Base-by-base conservation (phyloP, 2,113 vertebrate genomes). In the Indri indri region DNA sequence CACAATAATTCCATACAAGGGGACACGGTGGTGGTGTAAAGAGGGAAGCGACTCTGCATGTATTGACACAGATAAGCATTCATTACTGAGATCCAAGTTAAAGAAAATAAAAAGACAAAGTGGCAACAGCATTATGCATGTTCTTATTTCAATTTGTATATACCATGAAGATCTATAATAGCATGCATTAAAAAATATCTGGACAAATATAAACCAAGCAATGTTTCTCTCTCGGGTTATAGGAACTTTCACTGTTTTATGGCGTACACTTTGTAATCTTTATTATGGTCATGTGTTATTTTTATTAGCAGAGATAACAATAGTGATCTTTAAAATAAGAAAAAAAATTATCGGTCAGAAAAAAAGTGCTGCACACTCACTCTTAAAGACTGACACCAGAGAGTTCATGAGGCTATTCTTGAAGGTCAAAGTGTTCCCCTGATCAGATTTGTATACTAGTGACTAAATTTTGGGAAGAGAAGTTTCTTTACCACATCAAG, bases 291-390 rank as follows among this genome's bases (percentile, higher is more conserved):
- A 12, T 57, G 30, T 92, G 27, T 88, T 91, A 59, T 47, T 90
- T 95, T 94, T 83, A 79, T 50, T 63, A 65, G 81, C 65, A 74
- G 34, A 92, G 45, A 94, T 82, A 59, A 82, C 25, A 71, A 61
- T 59, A 68, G 63, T 85, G 18, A 66, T 73, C 54, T 89, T 88
- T 90, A 74, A 88, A 95, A 92, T 92, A 73, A 95, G 63, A 81
- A 89, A 90, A 91, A 82, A 57, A 1, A 34, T 20, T 54, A 79
- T n/a, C 66, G 6, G 45, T 45, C 59, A 87, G 23, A 68, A 68
- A 71, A 90, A 70, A 63, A 88, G 27, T 52, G 5, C 22, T 8
- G 2, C 11, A 40, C 1, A 8, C 9, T 80, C 13, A 23, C 76
- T 94, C 87, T 91, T 84, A 89, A 86, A 90, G 70, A 42, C 30